These are phyloP conservation scores for Sarcophaga variegata DNA, from an alignment of 2,888 invertebrate genomes.

Conservation along the genomic window DNA sequence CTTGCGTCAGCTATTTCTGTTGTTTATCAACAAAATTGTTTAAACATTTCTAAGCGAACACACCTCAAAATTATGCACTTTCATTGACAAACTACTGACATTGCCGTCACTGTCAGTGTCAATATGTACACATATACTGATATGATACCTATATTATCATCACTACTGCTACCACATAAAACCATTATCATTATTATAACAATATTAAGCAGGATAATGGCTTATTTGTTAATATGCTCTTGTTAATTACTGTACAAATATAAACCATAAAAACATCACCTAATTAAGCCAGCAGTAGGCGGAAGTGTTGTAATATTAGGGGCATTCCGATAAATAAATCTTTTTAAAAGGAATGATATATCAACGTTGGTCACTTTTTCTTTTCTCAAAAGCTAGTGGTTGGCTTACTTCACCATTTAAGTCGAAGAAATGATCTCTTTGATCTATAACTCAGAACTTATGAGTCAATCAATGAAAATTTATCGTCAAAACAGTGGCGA, in stretches of 20 bases:
- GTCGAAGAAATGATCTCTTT: too few species aligned
- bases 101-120: slow-evolving; percentile 30
- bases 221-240: neutral
- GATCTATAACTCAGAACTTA: too few species aligned
- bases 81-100: slow-evolving; percentile 37
- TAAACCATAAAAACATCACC: neutral
- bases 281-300: neutral
- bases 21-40: neutral
- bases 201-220: slow-evolving; percentile 19
- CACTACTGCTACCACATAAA: slow-evolving; percentile 15
- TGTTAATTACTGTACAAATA: slow-evolving; percentile 16
- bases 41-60: slow-evolving; percentile 30
- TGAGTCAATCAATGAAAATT: too few species aligned
- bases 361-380: too few species aligned
- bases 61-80: slow-evolving; percentile 21
- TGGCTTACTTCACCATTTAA: too few species aligned
- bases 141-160: neutral
- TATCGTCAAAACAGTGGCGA: too few species aligned
- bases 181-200: neutral
- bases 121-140: neutral
- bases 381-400: too few species aligned
- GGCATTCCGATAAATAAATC: neutral
- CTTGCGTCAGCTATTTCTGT: slow-evolving; percentile 25
- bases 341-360: too few species aligned
- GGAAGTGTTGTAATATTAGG: too few species aligned